A percentile compares a stretch with the other conserved stretches of the same genome.
phyloP scores from a whole-genome alignment of 2,888 invertebrate genomes.

The Geophilus truncorum region DNA sequence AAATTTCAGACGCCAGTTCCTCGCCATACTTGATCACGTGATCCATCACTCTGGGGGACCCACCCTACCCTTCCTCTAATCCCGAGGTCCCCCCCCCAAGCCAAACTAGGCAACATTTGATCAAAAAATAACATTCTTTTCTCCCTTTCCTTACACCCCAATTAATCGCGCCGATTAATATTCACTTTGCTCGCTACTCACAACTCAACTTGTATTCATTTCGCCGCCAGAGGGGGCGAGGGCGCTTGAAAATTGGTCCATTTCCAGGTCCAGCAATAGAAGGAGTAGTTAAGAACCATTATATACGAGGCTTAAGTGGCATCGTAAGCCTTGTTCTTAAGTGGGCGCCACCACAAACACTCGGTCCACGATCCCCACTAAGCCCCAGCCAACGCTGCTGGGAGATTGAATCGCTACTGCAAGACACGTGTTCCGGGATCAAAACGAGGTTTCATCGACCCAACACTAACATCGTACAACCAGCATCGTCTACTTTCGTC shows the following conservation, averaged over 20 bases:
- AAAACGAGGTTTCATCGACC: conserved; percentile 17
- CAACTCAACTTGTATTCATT: not conserved
- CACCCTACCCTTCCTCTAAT: conserved; percentile 2
- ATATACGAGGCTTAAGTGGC: conserved; percentile 14
- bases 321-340: conserved; percentile 30
- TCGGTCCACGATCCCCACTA: conserved; percentile 25
- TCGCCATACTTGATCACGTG: conserved; percentile 20
- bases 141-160: not conserved
- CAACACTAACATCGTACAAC: conserved; percentile 8
- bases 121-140: not conserved
- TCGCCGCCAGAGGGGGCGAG: not conserved
- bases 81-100: not conserved
- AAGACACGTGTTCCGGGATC: conserved; percentile 31
- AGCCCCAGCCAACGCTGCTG: conserved; percentile 27
- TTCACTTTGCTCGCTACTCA: not conserved
- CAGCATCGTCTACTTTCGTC: not conserved
- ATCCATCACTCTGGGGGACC: conserved; percentile 20
- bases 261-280: conserved; percentile 23
- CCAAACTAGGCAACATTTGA: not conserved
- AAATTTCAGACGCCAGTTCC: conserved; percentile 19
- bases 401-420: conserved; percentile 29
- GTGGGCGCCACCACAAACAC: conserved; percentile 30
- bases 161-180: not conserved
- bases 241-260: not conserved
- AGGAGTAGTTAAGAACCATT: conserved; percentile 29